phyloP scores from a whole-genome alignment of 2,797 vertebrate species.

The Sebastes taczanowskii region DNA sequence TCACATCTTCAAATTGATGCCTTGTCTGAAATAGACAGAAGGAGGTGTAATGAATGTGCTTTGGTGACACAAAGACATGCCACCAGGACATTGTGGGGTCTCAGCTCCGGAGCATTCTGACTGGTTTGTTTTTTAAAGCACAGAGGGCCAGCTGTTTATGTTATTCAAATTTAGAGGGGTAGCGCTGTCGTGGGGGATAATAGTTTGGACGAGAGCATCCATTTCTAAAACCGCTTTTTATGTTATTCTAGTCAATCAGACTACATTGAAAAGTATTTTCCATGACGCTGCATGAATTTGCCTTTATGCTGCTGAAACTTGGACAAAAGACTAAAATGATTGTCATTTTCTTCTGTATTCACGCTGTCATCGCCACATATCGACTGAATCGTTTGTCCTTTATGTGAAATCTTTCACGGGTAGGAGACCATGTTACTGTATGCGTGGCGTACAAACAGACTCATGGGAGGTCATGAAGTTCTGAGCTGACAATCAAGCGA shows the following conservation, averaged over 20 bases:
- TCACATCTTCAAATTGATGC: constrained; percentile 88
- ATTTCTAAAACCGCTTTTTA: constrained; percentile 52
- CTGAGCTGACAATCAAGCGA: constrained; percentile 60
- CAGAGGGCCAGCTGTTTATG: constrained; percentile 60
- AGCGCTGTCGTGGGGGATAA: constrained; percentile 32
- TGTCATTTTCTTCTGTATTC: constrained; percentile 53
- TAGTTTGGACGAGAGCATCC: constrained; percentile 31
- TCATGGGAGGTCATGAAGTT: constrained; percentile 65
- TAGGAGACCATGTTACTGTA: constrained; percentile 36
- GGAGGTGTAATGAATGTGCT: constrained; percentile 82
- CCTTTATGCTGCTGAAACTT: constrained; percentile 39
- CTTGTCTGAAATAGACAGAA: constrained; percentile 84
- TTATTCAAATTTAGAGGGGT: constrained; percentile 64
- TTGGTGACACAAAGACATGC: constrained; percentile 69
- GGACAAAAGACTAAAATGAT: constrained; percentile 61
- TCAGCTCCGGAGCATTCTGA: constrained; percentile 36
- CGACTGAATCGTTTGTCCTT: constrained; percentile 44
- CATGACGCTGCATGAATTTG: constrained; percentile 31
- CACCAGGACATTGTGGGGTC: constrained; percentile 51
- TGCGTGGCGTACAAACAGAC: constrained; percentile 39
- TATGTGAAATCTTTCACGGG: constrained; percentile 37
- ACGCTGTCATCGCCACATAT: constrained; percentile 37
- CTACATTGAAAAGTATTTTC: constrained; percentile 35
- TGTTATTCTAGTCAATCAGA: constrained; percentile 54
- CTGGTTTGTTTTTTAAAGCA: constrained; percentile 59